Percentiles rank a stretch among this genome's conserved stretches.
Evolutionary conservation across 2,113 vertebrate species (phyloP).

Genomic region (Callorhinus ursinus): DNA sequence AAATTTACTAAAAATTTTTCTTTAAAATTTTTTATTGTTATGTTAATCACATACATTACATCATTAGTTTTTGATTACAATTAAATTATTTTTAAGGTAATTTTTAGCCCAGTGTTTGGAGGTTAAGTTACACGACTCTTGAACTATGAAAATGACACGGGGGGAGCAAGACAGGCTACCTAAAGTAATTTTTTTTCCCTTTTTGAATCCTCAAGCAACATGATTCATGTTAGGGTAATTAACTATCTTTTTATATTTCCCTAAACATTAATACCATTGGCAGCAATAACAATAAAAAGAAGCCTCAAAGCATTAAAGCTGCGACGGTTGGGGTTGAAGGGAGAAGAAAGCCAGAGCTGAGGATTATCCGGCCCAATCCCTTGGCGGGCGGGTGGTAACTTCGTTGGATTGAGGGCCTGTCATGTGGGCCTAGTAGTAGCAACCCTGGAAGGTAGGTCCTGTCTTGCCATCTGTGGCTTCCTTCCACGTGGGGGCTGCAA

Average conservation of each 20-base stretch:
- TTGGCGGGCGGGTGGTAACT: not conserved
- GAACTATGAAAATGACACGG: not conserved
- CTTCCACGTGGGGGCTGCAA: no score
- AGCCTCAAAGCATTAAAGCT: not conserved
- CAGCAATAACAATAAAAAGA: not conserved
- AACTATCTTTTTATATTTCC: not conserved
- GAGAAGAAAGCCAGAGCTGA: not conserved
- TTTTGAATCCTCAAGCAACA: not conserved
- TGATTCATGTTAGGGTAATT: not conserved
- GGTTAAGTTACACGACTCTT: not conserved
- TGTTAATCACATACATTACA: no score
- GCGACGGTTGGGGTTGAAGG: not conserved
- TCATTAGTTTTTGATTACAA: not conserved
- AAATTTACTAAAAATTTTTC: no score
- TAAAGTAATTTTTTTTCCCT: not conserved
- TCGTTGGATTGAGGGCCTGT: no score
- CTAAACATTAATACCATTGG: not conserved
- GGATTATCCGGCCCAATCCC: not conserved
- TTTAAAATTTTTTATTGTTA: no score
- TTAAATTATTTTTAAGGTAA: not conserved
- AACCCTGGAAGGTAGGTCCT: not conserved
- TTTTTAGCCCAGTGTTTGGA: not conserved
- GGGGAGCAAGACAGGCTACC: not conserved
- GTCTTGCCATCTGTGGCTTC: accelerated
- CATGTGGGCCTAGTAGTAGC: not conserved